phyloP scores from a whole-genome alignment of 2,113 vertebrate species.

The Mustelus asterias region DNA sequence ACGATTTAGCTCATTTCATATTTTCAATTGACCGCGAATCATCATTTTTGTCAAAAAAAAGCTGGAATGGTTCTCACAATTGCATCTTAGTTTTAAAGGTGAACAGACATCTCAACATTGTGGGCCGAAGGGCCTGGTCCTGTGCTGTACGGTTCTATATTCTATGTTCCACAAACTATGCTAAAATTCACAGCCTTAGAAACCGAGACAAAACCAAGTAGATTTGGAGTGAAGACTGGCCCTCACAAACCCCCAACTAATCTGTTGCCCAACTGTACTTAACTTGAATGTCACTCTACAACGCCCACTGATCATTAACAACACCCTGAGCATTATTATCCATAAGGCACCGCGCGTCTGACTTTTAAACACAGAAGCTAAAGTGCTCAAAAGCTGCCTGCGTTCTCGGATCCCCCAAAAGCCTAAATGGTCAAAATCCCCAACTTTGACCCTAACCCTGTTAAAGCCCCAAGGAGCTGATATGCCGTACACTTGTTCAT shows the following conservation, averaged over 20 bases:
- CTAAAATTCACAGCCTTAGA: not conserved
- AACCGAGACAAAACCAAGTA: not conserved
- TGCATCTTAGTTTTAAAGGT: not conserved
- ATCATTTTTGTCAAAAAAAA: not conserved
- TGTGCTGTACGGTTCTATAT: no score
- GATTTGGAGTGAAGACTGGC: not conserved
- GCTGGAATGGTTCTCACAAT: not conserved
- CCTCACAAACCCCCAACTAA: not conserved
- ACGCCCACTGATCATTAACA: not conserved
- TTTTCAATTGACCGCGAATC: not conserved
- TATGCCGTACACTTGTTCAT: conserved; percentile 30
- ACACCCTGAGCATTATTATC: not conserved
- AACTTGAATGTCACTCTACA: not conserved
- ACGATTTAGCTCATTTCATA: not conserved
- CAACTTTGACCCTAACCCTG: conserved; percentile 9
- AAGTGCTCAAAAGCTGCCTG: not conserved
- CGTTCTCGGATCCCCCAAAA: not conserved
- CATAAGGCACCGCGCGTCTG: not conserved
- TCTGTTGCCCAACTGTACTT: not conserved
- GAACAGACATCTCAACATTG: not conserved
- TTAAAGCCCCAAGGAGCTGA: conserved; percentile 29
- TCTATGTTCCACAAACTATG: not conserved
- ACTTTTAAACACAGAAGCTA: not conserved
- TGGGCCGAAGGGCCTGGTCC: no score
- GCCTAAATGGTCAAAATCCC: not conserved